These are phyloP conservation scores for Cassiopea xamachana DNA, from an alignment of 30 jellyfish, hydroid and myxozoan genomes.

Conservation along the genomic window DNA sequence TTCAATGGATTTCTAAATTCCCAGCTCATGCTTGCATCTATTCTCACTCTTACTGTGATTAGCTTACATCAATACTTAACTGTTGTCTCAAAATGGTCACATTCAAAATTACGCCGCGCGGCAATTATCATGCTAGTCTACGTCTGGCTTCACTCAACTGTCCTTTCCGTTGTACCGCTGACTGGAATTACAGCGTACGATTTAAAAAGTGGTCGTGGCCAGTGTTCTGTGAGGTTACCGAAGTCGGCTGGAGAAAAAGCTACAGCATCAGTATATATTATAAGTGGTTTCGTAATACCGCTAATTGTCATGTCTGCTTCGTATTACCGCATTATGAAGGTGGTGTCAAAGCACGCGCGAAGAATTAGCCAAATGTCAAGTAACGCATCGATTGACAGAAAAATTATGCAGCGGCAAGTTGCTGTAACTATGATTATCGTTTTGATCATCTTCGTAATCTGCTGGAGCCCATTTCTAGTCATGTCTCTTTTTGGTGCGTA, in stretches of 20 bases:
- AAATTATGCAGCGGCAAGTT: conserved; percentile 62
- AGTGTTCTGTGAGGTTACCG: conserved; percentile 75
- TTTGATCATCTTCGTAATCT: conserved; percentile 57
- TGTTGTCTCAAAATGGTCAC: conserved; percentile 74
- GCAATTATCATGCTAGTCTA: conserved; percentile 66
- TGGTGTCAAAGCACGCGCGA: conserved; percentile 70
- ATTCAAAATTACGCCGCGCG: conserved; percentile 60
- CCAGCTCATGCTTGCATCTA: conserved; percentile 66
- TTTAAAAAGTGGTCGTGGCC: conserved; percentile 81
- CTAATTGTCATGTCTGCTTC: conserved; percentile 63
- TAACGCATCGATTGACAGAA: conserved; percentile 68
- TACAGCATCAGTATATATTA: conserved; percentile 68
- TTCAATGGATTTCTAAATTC: conserved; percentile 76
- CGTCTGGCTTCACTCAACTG: conserved; percentile 70
- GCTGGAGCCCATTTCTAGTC: conserved; percentile 86
- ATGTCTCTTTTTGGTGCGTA: conserved; percentile 80
- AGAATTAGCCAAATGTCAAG: conserved; percentile 60
- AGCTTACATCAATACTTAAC: conserved; percentile 82
- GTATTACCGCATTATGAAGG: conserved; percentile 65
- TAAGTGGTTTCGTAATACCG: conserved; percentile 77
- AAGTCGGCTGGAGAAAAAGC: conserved; percentile 52
- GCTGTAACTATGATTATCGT: conserved; percentile 85
- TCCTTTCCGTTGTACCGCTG: conserved; percentile 71
- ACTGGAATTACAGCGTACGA: conserved; percentile 59
- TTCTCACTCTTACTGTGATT: conserved; percentile 72